Base-by-base conservation (phyloP, 2,888 invertebrate genomes). In the Hydrotaea diabolus region DNA sequence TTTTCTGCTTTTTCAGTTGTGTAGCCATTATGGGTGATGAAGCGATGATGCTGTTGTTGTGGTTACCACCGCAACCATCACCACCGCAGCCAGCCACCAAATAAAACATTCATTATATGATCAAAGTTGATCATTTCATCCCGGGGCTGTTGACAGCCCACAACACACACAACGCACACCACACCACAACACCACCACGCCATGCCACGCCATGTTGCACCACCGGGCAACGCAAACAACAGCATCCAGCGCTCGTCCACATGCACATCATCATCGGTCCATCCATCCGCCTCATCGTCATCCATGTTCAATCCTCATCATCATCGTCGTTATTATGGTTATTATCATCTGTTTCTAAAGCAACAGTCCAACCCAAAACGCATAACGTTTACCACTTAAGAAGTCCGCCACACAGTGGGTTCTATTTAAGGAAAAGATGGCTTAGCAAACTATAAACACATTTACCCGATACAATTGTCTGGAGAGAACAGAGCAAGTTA, bases 61-160 rank as follows among this genome's bases (percentile, higher is more conserved):
- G 17, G 36, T 72, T 73, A 13, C 13, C 55, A 43, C 43, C 72
- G 43, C 21, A 46, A 78, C 71, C 49, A 46, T 21, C 81, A 73
- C 69, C 80, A 74, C 72, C 36, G 5, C 5, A 36, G 3, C 36
- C 5, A 39, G 36, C 39, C 8, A 49, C 46, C 76, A 82, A 79
- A 73, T 78, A 85, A 79, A 76, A 62, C 83, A 91, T 90, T 91
- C 91, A 91, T 91, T 91, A 91, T 91, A 90, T 88, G 90, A 91
- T 91, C 91, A 91, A 90, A 89, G 89, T 91, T 91, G 90, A 91
- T 91, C 91, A 91, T 91, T 90, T 91, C 91, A 91, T 91, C 91
- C 91, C 88, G 88, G 88, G 91, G 91, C 90, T 91, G 90, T 90
- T 91, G 90, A 91, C 91, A 91, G 91, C 89, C 91, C 90, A 90